phyloP scores from a whole-genome alignment of 1,140 invertebrate genomes.

The Coelopa frigida region DNA sequence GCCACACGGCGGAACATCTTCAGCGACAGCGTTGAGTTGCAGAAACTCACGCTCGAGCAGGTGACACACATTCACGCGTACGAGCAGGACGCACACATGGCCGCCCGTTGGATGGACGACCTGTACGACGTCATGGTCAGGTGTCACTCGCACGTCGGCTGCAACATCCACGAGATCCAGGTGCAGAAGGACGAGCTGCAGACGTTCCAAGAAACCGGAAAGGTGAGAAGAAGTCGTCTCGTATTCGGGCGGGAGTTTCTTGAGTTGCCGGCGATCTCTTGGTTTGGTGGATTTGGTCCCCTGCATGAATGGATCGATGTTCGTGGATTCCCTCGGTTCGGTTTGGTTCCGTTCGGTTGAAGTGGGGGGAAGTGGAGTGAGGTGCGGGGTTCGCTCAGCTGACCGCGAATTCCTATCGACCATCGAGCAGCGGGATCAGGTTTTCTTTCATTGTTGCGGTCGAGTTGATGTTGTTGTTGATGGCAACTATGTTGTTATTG shows the following conservation, averaged over 20 bases:
- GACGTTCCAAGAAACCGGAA: constrained; percentile 68
- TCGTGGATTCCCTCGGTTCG: no score
- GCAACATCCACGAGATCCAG: constrained; percentile 64
- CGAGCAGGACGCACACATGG: constrained; percentile 67
- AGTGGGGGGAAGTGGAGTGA: no score
- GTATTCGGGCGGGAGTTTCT: background rate
- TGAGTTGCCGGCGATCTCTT: no score
- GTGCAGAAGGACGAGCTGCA: constrained; percentile 67
- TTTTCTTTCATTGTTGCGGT: constrained; percentile 1
- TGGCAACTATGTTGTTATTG: no score
- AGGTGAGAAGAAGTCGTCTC: constrained; percentile 46
- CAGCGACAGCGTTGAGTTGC: constrained; percentile 61
- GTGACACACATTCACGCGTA: constrained; percentile 65
- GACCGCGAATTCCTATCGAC: no score
- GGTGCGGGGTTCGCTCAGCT: no score
- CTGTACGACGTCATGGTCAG: constrained; percentile 62
- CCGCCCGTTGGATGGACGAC: constrained; percentile 67
- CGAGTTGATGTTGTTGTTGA: background rate
- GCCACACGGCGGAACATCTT: constrained; percentile 58
- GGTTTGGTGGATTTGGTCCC: no score
- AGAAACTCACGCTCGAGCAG: constrained; percentile 69
- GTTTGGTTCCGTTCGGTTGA: no score
- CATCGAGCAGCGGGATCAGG: no score
- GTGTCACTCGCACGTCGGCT: constrained; percentile 65
- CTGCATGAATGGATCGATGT: no score